Percentiles rank a stretch among this genome's conserved stretches.
Evolutionary conservation across 2,113 vertebrate species (phyloP).

Genomic region (Alosa alosa): DNA sequence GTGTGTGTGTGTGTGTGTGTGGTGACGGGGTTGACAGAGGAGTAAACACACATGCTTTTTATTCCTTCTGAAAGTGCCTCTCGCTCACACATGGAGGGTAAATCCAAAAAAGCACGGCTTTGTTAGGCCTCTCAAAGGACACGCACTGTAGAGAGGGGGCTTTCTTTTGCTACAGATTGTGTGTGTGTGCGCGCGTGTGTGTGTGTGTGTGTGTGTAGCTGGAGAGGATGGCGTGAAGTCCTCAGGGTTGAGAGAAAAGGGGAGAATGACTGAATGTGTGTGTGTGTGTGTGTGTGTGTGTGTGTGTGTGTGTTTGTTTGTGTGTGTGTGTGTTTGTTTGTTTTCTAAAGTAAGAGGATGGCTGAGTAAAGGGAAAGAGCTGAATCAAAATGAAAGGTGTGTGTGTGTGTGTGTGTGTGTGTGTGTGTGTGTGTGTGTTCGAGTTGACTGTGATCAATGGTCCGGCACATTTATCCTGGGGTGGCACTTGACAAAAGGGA

Average conservation of each 20-base stretch:
- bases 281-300: not conserved
- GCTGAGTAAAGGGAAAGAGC: not conserved
- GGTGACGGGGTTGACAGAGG: not conserved
- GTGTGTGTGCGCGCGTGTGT: conserved; percentile 19
- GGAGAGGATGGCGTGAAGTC: too few species aligned
- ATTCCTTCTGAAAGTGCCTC: not conserved
- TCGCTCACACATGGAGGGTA: not conserved
- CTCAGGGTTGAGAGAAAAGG: too few species aligned
- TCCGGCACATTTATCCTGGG: not conserved
- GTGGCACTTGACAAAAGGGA: not conserved
- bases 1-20: not conserved
- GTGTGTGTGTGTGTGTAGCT: not conserved
- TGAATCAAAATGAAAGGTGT: not conserved
- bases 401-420: not conserved
- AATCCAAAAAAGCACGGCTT: conserved; percentile 18
- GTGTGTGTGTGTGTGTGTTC: not conserved
- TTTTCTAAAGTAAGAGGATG: not conserved
- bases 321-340: not conserved
- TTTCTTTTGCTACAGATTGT: not conserved
- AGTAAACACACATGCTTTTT: not conserved
- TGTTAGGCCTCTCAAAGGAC: conserved; percentile 21
- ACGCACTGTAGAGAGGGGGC: conserved; percentile 19
- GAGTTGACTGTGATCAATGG: conserved; percentile 2
- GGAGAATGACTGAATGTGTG: not conserved
- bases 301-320: not conserved